Evolutionary conservation across 2,888 invertebrate genomes (phyloP), one percentile per base, ranked within the genome.

Genomic region (Teleiodes luculella): DNA sequence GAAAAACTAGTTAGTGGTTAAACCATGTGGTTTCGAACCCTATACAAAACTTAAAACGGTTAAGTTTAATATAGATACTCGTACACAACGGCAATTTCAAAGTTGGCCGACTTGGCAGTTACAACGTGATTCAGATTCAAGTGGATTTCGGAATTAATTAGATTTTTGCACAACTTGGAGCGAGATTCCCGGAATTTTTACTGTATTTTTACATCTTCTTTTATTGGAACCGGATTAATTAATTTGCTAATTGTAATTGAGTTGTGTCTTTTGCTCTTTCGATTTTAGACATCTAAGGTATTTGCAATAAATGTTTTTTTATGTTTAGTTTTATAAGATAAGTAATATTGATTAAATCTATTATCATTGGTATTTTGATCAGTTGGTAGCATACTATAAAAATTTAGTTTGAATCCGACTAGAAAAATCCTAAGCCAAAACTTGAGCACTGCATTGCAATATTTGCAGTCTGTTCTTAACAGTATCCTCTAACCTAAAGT

Each of bases 11-110:
- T n/a, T n/a, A n/a, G n/a, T n/a, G n/a, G n/a, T n/a, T n/a, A n/a
- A n/a, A n/a, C n/a, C n/a, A n/a, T n/a, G n/a, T n/a, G n/a, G n/a
- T n/a, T n/a, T n/a, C n/a, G n/a, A n/a, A n/a, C n/a, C n/a, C n/a
- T n/a, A n/a, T 24, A 4, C 24, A 24, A 11, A n/a, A 33, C n/a
- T 33, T 33, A 3, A 33, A 33, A 8, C 33, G 10, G 10, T 2
- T 62, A 70, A 81, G 76, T 82, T 81, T 74, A 76, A 81, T 77
- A 79, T 72, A 71, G 66, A 67, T 77, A n/a, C n/a, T n/a, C n/a
- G n/a, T n/a, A 79, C 75, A 82, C 80, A 83, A 82, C 80, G 74
- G 76, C 76, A 79, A 80, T 80, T 80, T 76, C 73, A 73, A 82
- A 82, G 76, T 84, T 80, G 61, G 63, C 66, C 70, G 69, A 83